Evolutionary conservation across 2,888 invertebrate genomes (phyloP).

Genomic region (Ectemnius lituratus): DNA sequence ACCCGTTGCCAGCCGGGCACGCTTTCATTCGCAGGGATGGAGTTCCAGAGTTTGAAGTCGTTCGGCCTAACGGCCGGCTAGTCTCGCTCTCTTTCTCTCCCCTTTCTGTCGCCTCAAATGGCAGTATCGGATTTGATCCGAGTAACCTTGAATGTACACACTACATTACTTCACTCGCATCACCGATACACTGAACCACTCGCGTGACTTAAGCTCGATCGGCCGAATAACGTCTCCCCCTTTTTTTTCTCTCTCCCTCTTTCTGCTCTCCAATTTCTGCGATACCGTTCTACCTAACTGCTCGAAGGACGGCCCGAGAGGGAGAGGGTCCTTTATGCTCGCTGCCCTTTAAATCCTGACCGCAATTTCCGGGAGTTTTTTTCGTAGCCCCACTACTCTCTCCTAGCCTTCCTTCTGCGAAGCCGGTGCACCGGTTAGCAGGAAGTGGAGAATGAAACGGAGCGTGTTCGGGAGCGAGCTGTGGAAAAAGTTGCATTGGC

Average conservation of each 20-base stretch:
- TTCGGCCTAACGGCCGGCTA: too few species aligned
- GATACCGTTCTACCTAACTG: background rate
- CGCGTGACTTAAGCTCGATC: too few species aligned
- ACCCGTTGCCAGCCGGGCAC: too few species aligned
- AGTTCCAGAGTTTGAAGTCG: too few species aligned
- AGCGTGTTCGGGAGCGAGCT: background rate
- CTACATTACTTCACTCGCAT: background rate
- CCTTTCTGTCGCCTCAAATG: conserved; percentile 10
- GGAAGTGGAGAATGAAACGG: background rate
- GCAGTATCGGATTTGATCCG: conserved; percentile 48
- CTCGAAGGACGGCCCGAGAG: background rate
- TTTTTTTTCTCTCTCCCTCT: background rate
- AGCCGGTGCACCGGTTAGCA: background rate
- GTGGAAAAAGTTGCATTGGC: too few species aligned
- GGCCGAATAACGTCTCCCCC: too few species aligned
- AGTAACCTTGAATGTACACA: conserved; percentile 40
- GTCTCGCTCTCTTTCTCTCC: too few species aligned
- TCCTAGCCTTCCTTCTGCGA: background rate
- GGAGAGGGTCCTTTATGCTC: too few species aligned
- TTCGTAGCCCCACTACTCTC: background rate
- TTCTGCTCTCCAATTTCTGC: background rate
- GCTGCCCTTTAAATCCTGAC: too few species aligned
- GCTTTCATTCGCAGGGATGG: too few species aligned
- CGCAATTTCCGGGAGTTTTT: too few species aligned
- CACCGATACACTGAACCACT: too few species aligned